Evolutionary conservation across 37 sponge, comb jelly and placozoan genomes (phyloP).

Genomic region (Aplysina aerophoba): DNA sequence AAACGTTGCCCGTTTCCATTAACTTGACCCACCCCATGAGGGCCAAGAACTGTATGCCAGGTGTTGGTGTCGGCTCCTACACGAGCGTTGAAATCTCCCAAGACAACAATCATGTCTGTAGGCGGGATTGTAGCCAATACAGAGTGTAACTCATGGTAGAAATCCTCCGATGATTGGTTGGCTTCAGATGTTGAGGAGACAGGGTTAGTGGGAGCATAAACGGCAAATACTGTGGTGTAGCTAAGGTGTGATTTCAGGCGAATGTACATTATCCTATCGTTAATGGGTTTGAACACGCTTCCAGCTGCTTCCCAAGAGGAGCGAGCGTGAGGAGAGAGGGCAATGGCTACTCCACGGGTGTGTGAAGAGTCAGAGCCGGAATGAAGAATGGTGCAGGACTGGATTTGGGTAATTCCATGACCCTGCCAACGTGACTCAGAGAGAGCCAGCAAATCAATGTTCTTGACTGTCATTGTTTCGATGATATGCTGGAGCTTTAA

Average conservation of each 20-base stretch:
- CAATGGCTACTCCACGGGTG: too few relatives aligned
- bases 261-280: neutral
- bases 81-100: slow-evolving; percentile 7
- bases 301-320: too few relatives aligned
- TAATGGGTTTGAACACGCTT: too few relatives aligned
- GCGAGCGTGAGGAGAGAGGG: too few relatives aligned
- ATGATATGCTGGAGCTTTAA: neutral
- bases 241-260: neutral
- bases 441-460: slow-evolving; percentile 16
- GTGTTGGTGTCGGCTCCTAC: neutral
- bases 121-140: neutral
- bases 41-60: neutral
- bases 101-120: neutral
- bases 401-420: slow-evolving; percentile 10
- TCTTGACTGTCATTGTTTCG: slow-evolving; percentile 1
- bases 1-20: neutral
- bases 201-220: neutral
- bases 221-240: neutral
- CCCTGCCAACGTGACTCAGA: slow-evolving; percentile 28
- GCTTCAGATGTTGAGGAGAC: neutral
- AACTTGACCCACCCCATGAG: neutral
- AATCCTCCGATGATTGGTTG: neutral
- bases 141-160: neutral
- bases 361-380: slow-evolving; percentile 2
- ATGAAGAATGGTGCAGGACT: slow-evolving; percentile 18